Evolutionary conservation across 2,888 invertebrate genomes (phyloP), one percentile per base, ranked within the genome.

Genomic region (Augochlorella aurata): DNA sequence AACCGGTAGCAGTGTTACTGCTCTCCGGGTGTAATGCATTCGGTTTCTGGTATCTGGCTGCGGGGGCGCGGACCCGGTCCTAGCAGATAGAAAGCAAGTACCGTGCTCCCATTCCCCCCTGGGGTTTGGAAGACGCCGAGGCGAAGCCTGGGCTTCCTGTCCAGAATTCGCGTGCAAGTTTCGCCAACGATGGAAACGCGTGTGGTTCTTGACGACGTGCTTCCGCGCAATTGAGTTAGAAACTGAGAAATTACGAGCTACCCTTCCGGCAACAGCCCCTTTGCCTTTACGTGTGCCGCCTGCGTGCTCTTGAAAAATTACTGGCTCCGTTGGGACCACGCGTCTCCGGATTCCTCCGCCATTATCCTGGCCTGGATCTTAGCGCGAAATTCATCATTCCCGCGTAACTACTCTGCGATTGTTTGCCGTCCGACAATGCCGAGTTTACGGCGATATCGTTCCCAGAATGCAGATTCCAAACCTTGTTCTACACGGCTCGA

Each of bases 151-250:
- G 63, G 73, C 73, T 74, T 49, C 66, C 75, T 67, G 75, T 85
- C 73, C 81, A 85, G 70, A 84, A 78, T 84, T 78, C 75, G 74
- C 77, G 50, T 74, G 45, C 71, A 84, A 83, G 72, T 84, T 84
- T 77, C 74, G 66, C 47, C 68, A 18, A 74, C 58, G 71, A 65
- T 74, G 65, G 77, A 84, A 71, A 50, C 72, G 74, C 49, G 72
- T 52, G 50, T 24, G 69, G 44, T 47, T 70, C 78, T 47, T 52
- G 66, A 70, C 58, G 58, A 65, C 66, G 58, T 44, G 58, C 44
- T 29, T 66, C 44, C 63, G 73, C 49, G 61, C 70, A 49, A 76
- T 76, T 70, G 21, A 70, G 61, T 76, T 61, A 70, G 70, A 76
- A 70, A 70, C 63, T 70, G 47, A 70, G 68, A 49, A 65, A 44